Conservation (phyloP, 1,140 invertebrate genomes). For the Bombus waltoni region DNA sequence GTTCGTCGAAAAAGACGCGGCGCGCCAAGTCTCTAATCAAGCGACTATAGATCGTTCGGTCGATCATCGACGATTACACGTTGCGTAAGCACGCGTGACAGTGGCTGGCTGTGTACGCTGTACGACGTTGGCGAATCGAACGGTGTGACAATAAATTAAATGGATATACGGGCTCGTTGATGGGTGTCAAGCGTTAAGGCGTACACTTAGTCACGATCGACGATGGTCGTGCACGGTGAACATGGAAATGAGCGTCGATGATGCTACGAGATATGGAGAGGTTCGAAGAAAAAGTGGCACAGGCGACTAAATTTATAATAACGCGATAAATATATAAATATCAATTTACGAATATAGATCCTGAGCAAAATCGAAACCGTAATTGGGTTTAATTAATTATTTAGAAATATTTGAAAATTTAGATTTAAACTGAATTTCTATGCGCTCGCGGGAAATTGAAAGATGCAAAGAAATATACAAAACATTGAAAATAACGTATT, state of each 20-base stretch:
- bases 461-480: too few species aligned
- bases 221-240: conserved; percentile 51
- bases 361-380: too few species aligned
- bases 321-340: not conserved
- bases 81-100: conserved; percentile 77
- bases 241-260: conserved; percentile 50
- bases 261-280: not conserved
- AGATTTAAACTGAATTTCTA: not conserved
- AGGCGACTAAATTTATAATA: not conserved
- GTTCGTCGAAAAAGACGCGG: conserved; percentile 49
- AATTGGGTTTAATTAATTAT: too few species aligned
- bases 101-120: conserved; percentile 55
- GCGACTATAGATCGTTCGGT: conserved; percentile 69
- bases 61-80: conserved; percentile 78
- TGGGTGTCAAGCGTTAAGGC: conserved; percentile 37
- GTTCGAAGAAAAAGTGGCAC: not conserved
- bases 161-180: conserved; percentile 32
- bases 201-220: conserved; percentile 51
- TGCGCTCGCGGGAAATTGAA: too few species aligned
- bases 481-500: too few species aligned
- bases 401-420: too few species aligned
- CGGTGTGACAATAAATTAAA: conserved; percentile 64
- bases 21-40: conserved; percentile 54
- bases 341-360: too few species aligned
- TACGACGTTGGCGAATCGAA: conserved; percentile 65